phyloP scores from a whole-genome alignment of 2,113 vertebrate species.

The Fukomys damarensis region DNA sequence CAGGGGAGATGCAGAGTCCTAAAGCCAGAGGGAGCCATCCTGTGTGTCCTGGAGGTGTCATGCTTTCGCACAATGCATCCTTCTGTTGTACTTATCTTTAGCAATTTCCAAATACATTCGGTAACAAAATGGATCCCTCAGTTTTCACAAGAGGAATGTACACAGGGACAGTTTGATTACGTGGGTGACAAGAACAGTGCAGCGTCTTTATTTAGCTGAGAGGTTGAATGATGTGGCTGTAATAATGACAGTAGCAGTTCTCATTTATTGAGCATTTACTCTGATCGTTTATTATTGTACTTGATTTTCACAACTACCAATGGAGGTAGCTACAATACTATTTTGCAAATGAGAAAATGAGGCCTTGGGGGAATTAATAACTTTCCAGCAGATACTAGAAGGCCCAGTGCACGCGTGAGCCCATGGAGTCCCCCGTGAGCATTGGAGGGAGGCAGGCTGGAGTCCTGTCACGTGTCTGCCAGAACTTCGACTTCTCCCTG shows the following conservation, averaged over 20 bases:
- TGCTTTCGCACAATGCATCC: not conserved
- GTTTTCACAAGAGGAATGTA: not conserved
- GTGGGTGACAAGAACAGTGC: not conserved
- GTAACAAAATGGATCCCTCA: not conserved
- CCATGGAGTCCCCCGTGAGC: not conserved
- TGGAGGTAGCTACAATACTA: not conserved
- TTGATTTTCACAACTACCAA: not conserved
- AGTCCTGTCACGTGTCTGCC: not conserved
- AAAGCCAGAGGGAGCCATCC: not conserved
- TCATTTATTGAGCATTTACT: not conserved
- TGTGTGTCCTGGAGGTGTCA: not conserved
- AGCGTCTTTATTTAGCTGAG: not conserved
- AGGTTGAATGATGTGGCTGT: not conserved
- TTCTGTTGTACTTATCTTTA: not conserved
- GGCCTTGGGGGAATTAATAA: not conserved
- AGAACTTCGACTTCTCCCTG: not conserved
- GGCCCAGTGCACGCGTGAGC: not conserved
- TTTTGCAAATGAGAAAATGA: slow-evolving; percentile 6
- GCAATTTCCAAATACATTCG: not conserved
- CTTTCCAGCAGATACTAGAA: not conserved
- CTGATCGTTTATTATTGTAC: not conserved
- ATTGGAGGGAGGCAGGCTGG: not conserved
- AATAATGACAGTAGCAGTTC: not conserved
- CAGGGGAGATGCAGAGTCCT: not conserved
- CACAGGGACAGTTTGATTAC: not conserved